These are phyloP conservation scores for Notiomystis cincta DNA, from an alignment of 2,113 vertebrate species.

Conservation along the genomic window DNA sequence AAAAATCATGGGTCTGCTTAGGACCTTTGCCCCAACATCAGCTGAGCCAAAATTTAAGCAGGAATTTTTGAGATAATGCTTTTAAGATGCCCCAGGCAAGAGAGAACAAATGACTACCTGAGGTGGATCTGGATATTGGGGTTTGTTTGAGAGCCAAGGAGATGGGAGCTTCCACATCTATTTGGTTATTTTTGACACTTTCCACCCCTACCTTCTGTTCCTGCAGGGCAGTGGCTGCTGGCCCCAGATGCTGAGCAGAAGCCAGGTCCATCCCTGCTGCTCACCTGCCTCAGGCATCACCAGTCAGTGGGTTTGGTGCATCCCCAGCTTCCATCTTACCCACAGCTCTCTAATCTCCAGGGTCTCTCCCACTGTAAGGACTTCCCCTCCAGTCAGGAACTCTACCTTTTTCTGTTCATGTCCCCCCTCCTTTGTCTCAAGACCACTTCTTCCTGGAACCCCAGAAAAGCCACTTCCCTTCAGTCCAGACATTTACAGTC, in stretches of 20 bases:
- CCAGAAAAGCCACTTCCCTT: background rate
- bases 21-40: background rate
- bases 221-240: background rate
- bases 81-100: background rate
- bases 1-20: background rate
- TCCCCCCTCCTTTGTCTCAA: background rate
- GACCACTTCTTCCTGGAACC: background rate
- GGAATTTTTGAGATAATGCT: background rate
- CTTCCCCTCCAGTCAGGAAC: background rate
- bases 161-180: background rate
- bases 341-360: background rate
- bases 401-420: rapidly evolving
- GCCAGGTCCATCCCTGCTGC: rapidly evolving
- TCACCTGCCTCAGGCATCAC: background rate
- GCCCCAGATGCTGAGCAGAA: background rate
- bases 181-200: background rate
- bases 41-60: background rate
- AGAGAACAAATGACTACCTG: background rate
- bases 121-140: background rate
- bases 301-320: background rate
- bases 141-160: background rate
- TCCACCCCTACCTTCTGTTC: background rate
- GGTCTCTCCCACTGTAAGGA: background rate
- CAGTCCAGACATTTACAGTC: background rate
- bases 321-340: background rate